Evolutionary conservation across 1,140 invertebrate genomes (phyloP), one percentile per base, ranked within the genome.

Genomic region (Drosophila cardini): DNA sequence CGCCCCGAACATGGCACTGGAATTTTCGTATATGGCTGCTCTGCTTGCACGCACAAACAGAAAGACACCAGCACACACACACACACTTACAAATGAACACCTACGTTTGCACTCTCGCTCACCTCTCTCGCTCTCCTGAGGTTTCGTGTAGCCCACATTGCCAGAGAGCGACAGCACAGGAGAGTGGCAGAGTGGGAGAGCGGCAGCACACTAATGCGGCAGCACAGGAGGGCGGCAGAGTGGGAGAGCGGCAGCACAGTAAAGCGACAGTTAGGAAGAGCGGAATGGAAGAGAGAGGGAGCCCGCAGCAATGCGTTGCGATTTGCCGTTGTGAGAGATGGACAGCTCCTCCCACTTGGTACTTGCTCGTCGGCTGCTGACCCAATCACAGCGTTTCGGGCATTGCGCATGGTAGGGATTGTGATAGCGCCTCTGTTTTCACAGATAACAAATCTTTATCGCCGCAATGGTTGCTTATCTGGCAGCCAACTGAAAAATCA

Each of bases 361-460:
- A 87, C 63, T 77, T 53, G 30, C 52, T 8, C 48, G 60, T 42
- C 72, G 76, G 62, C 61, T 61, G 21, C 64, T 77, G 76, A 89
- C 78, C 84, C 84, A 87, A 87, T 87, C 84, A 87, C 73, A 86
- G 84, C 64, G 46, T 57, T 71, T 71, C 58, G 78, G 53, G 62
- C 77, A 80, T 45, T 89, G 84, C 84, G 84, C 84, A 87, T 87
- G 84, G 70, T 89, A 70, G 73, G 45, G 55, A 62, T 36, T 65
- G 38, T 80, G 82, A 86, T 85, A 82, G 79, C 76, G 84, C 76
- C 80, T 87, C 77, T 91, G 89, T 91, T 91, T 91, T 91, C 80
- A 91, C 76, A 91, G 89, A 91, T 91, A 91, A 91, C 89, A 91
- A 91, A 91, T 91, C 84, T 87, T 84, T 89, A 87, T 87, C 80